A percentile compares a stretch with the other conserved stretches of the same genome.
Evolutionary conservation across 2,888 invertebrate species (phyloP).

Genomic region (Pteria penguin): DNA sequence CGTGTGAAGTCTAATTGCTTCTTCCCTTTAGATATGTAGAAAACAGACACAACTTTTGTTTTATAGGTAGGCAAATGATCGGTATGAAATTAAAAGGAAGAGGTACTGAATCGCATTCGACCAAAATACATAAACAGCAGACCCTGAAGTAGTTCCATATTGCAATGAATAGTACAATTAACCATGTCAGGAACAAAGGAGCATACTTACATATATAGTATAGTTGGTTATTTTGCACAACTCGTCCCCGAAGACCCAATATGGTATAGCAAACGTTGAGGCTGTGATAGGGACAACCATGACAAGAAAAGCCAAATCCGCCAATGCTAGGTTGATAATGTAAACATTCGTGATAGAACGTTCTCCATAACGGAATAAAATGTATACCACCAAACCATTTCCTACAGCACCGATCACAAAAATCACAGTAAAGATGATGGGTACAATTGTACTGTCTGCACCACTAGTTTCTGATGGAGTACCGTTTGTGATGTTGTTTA

Average conservation of each 20-base stretch:
- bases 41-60: too few species aligned
- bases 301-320: slow-evolving; percentile 74
- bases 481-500: too few species aligned
- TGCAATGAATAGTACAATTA: neutral
- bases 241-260: slow-evolving; percentile 69
- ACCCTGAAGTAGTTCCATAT: too few species aligned
- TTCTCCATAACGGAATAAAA: slow-evolving; percentile 70
- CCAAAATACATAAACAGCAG: too few species aligned
- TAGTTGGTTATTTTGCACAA: slow-evolving; percentile 74
- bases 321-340: slow-evolving; percentile 74
- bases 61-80: too few species aligned
- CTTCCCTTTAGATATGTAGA: too few species aligned
- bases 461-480: too few species aligned
- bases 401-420: slow-evolving; percentile 68
- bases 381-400: slow-evolving; percentile 73
- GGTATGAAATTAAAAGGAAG: too few species aligned
- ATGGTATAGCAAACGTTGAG: slow-evolving; percentile 61
- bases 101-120: too few species aligned
- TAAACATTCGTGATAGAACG: slow-evolving; percentile 73
- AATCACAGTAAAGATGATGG: slow-evolving; percentile 65
- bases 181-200: neutral
- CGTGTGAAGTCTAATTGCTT: too few species aligned
- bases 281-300: slow-evolving; percentile 73
- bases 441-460: slow-evolving; percentile 50
- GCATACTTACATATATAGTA: slow-evolving; percentile 73